Base-by-base conservation (phyloP, 1,140 invertebrate genomes). In the Glossosoma conforme region DNA sequence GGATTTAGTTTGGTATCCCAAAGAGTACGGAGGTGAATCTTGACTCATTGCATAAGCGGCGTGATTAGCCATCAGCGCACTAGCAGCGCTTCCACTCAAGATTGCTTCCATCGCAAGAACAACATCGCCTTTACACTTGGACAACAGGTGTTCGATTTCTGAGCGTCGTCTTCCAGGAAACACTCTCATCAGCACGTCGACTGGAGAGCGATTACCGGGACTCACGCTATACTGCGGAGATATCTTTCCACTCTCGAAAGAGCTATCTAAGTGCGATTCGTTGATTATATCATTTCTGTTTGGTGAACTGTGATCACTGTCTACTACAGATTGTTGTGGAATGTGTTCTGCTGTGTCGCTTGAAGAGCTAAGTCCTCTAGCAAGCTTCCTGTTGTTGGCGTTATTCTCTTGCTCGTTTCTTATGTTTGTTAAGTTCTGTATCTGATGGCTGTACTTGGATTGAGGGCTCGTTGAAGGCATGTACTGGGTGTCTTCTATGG, bases 21-120 rank as follows among this genome's bases (percentile, higher is more conserved):
- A 54, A 0, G 55, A 53, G 36, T 72, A 72, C 0, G 65, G 65
- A 0, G 67, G 66, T 1, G 70, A 69, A 32, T 72, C 69, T 20
- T 70, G 68, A 0, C 65, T 65, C 25, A 72, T 40, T 1, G 41
- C 46, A 52, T 74, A 70, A 0, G 56, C 24, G 3, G 38, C 22
- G 22, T 51, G 46, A 28, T 49, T 48, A 32, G 33, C 37, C 22
- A 58, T 42, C 0, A 66, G 54, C 15, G 59, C 44, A 20, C 65
- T 64, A 2, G 69, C 66, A 14, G 70, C 65, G 30, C 78, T 76
- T 30, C 83, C 83, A 59, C 83, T 83, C 11, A 91, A 76, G 77
- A 92, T 81, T 37, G 88, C 81, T 64, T 96, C 91, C 79, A 96
- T 94, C 1, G 91, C 89, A 58, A 90, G 85, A 0, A 94, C 81